phyloP scores from a whole-genome alignment of 2,113 vertebrate species.

The Dinomys branickii region DNA sequence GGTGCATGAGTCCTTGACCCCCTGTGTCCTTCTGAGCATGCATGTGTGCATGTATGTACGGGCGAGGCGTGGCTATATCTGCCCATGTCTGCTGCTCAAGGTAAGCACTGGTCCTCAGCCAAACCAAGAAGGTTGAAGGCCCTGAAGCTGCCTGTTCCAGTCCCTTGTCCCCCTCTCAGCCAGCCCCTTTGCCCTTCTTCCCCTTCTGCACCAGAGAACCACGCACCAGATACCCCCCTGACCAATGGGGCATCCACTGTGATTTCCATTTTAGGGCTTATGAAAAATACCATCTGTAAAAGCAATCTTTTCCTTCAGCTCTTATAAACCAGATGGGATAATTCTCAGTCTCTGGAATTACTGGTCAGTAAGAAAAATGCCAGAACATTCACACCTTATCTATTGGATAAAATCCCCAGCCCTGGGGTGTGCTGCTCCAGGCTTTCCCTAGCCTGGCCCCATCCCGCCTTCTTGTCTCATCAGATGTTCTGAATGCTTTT shows the following conservation, averaged over 20 bases:
- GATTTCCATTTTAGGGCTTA: background rate
- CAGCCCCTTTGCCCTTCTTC: background rate
- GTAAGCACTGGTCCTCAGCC: background rate
- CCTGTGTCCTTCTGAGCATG: background rate
- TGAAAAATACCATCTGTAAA: background rate
- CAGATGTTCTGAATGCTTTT: background rate
- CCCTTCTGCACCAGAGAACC: background rate
- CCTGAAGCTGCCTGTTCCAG: background rate
- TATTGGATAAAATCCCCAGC: background rate
- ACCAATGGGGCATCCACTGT: background rate
- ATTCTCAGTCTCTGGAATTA: background rate
- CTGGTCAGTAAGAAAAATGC: constrained; percentile 15
- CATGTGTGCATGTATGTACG: accelerated
- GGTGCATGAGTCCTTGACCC: too few species aligned
- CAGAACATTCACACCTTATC: background rate
- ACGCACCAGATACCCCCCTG: background rate
- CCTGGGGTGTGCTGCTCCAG: background rate
- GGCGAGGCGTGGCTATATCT: background rate
- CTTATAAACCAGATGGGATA: background rate
- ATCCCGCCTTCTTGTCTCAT: background rate
- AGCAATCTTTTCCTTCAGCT: background rate
- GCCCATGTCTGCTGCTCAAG: background rate
- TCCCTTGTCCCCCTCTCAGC: background rate
- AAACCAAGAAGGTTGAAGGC: background rate
- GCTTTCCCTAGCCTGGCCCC: background rate